phyloP scores from a whole-genome alignment of 92 coral and sea anemone species.

The Epizoanthus illoricatus region DNA sequence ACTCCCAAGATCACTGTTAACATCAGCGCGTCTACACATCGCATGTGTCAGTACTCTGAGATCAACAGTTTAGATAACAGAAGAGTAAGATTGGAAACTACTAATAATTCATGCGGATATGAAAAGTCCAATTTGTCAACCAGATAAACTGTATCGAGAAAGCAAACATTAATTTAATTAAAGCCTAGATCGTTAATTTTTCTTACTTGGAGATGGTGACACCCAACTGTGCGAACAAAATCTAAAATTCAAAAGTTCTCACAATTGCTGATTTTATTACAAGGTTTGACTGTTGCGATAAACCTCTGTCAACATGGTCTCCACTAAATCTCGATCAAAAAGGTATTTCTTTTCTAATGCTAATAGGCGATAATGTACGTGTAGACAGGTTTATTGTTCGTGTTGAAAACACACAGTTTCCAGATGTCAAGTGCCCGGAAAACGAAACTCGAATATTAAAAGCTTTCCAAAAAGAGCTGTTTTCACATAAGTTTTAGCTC shows the following conservation, averaged over 20 bases:
- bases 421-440: slow-evolving; percentile 44
- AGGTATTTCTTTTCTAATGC: slow-evolving; percentile 35
- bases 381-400: slow-evolving; percentile 41
- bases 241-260: slow-evolving; percentile 26
- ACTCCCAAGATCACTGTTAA: not conserved
- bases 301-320: slow-evolving; percentile 38
- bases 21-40: slow-evolving; percentile 8
- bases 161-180: slow-evolving; percentile 38
- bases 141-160: slow-evolving; percentile 34
- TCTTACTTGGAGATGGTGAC: slow-evolving; percentile 7
- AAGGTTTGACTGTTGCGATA: slow-evolving; percentile 25
- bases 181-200: slow-evolving; percentile 27
- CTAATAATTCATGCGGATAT: slow-evolving; percentile 8
- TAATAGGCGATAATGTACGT: slow-evolving; percentile 35
- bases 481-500: slow-evolving; percentile 2
- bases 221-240: slow-evolving; percentile 20
- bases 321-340: slow-evolving; percentile 42
- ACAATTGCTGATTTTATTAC: slow-evolving; percentile 24
- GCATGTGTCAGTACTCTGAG: slow-evolving; percentile 15
- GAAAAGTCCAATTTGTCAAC: slow-evolving; percentile 25
- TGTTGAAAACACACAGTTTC: slow-evolving; percentile 24
- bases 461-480: slow-evolving; percentile 22
- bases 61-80: slow-evolving; percentile 20
- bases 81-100: not conserved
- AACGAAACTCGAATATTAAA: slow-evolving; percentile 30